Evolutionary conservation across 2,113 vertebrate species (phyloP), one percentile per base, ranked within the genome.

Genomic region (Lophotis ruficrista): DNA sequence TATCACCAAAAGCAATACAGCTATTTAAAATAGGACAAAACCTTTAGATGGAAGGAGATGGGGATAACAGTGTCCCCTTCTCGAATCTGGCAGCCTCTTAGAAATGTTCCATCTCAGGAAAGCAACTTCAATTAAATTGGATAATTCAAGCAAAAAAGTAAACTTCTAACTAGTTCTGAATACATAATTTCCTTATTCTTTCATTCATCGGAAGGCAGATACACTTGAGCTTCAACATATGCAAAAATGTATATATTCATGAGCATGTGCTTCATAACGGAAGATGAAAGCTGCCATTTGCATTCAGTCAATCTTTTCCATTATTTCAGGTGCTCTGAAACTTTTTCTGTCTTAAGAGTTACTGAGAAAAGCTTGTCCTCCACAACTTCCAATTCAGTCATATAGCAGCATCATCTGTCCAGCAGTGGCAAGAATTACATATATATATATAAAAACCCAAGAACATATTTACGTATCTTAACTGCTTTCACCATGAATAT

Each of bases 201-300:
- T 94, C 88, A 89, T 92, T 94, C 60, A 71, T 90, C 27, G 4
- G 76, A 94, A 93, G 79, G 80, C 72, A 92, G 68, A 93, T 68
- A 94, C 65, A 79, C 68, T 93, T 47, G 71, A 94, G 68, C 71
- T 73, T 89, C 79, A 71, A 56, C 83, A 83, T 87, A 87, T 78
- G 88, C 83, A 94, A 90, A 93, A 95, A 94, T 92, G 66, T 93
- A 90, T 88, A 96, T 90, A 94, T 96, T 93, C 95, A 96, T 89
- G 90, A 96, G 78, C 88, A 96, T 81, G 79, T 95, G 93, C 90
- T 96, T 93, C 90, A 75, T 86, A 90, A 94, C 94, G 50, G 60
- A 91, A 95, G 90, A 96, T 81, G 85, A 96, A 97, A 93, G 75
- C 66, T 96, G 56, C 58, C 38, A 87, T 87, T 93, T 95, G 89